Conservation (phyloP, 1,140 invertebrate genomes). For the Hirudo medicinalis region DNA sequence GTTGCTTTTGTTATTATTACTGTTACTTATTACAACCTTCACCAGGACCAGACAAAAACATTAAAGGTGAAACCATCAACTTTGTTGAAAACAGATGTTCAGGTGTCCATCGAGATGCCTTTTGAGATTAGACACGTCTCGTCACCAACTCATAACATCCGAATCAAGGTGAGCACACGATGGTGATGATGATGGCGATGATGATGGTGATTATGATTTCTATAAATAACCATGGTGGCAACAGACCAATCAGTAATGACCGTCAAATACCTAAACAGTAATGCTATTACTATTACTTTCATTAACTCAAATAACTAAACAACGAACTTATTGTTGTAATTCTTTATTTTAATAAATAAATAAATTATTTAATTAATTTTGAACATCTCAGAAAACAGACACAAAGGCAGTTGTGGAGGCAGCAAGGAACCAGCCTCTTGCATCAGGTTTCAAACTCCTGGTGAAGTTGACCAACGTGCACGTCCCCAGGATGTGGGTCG, state of each 20-base stretch:
- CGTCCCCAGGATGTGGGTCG: conserved; percentile 40
- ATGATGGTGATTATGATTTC: not conserved
- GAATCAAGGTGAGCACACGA: conserved; percentile 30
- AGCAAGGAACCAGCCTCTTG: conserved; percentile 27
- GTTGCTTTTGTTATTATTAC: too few species aligned
- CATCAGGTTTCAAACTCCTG: conserved; percentile 34
- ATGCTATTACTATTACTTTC: too few species aligned
- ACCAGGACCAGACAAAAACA: not conserved
- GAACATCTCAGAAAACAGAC: conserved; percentile 29
- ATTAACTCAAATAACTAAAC: too few species aligned
- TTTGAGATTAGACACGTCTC: conserved; percentile 35
- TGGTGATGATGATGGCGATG: not conserved
- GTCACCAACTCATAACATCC: conserved; percentile 34
- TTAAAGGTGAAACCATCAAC: not conserved
- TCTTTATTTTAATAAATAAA: too few species aligned
- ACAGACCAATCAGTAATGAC: not conserved
- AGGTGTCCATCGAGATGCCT: conserved; percentile 38
- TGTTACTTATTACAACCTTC: too few species aligned
- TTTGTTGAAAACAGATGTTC: conserved; percentile 22
- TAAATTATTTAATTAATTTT: too few species aligned
- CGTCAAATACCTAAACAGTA: too few species aligned
- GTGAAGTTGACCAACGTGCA: conserved; percentile 38
- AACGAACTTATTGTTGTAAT: too few species aligned
- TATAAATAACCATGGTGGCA: not conserved
- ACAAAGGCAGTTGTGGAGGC: conserved; percentile 33